Evolutionary conservation across 2,113 vertebrate genomes (phyloP).

Genomic region (Blennius ocellaris): DNA sequence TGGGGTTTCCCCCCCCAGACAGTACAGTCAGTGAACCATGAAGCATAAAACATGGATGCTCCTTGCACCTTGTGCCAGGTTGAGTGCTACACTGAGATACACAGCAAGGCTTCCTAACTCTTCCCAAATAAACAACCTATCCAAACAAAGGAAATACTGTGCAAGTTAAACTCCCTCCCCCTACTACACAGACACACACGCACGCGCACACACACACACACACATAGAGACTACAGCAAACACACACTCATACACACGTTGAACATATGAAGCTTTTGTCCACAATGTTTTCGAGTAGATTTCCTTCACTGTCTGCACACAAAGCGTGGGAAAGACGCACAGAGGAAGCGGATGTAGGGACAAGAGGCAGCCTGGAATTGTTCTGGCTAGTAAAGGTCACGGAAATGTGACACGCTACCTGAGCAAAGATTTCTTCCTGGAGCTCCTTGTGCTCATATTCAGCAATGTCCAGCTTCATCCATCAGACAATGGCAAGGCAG

Average conservation of each 20-base stretch:
- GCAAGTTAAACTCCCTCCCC: constrained; percentile 33
- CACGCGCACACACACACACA: constrained; percentile 1
- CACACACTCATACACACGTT: constrained; percentile 29
- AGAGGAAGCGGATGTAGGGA: constrained; percentile 81
- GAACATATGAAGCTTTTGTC: constrained; percentile 77
- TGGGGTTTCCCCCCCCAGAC: too few relatives aligned
- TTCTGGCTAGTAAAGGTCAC: constrained; percentile 83
- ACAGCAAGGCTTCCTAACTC: constrained; percentile 60
- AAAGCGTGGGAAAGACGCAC: constrained; percentile 85
- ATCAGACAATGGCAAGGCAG: constrained; percentile 70
- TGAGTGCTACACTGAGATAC: constrained; percentile 56
- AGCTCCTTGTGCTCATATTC: constrained; percentile 56
- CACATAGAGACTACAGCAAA: neutral
- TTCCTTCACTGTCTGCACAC: constrained; percentile 82
- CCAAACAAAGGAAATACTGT: constrained; percentile 82
- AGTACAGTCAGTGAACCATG: constrained; percentile 37
- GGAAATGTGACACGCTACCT: constrained; percentile 84
- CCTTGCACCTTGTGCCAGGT: constrained; percentile 67
- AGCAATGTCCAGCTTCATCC: constrained; percentile 51
- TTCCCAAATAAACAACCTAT: constrained; percentile 78
- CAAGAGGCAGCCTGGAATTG: constrained; percentile 85
- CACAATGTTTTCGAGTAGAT: constrained; percentile 78
- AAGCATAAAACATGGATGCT: constrained; percentile 71
- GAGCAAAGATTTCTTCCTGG: constrained; percentile 78
- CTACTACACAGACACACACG: constrained; percentile 8